These are phyloP conservation scores for Melanerpes aurifrons DNA, from an alignment of 2,113 vertebrate genomes.

Conservation along the genomic window DNA sequence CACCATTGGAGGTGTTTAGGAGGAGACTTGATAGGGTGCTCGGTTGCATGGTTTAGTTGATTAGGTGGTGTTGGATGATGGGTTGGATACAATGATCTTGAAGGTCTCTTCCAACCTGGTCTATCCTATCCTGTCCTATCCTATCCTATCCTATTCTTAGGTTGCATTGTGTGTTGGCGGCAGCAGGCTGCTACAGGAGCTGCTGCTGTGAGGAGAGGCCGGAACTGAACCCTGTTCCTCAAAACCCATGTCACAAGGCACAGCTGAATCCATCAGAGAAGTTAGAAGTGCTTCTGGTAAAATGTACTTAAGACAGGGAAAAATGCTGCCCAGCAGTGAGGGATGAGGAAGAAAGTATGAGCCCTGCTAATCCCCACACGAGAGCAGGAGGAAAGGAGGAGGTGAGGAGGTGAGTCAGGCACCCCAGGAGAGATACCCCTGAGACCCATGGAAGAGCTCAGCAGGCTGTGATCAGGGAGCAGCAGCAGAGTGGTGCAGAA, in stretches of 20 bases:
- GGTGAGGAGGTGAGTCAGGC: background rate
- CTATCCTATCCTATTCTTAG: background rate
- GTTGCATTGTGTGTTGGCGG: background rate
- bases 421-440: no score
- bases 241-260: background rate
- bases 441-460: background rate
- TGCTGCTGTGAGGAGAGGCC: background rate
- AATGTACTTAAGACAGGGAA: fast-evolving
- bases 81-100: no score
- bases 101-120: no score
- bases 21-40: no score
- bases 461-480: no score
- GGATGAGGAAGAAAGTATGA: background rate
- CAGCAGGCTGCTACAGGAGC: background rate
- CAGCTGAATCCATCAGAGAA: background rate
- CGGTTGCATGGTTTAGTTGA: no score
- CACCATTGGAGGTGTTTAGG: no score
- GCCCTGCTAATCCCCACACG: no score
- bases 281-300: background rate
- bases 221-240: background rate
- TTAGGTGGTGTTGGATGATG: no score
- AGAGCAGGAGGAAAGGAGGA: background rate
- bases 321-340: background rate
- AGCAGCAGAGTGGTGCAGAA: no score
- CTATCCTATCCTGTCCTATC: no score